A percentile compares a stretch with the other conserved stretches of the same genome.
phyloP scores from a whole-genome alignment of 2,888 invertebrate genomes.

The Orthosia gothica region DNA sequence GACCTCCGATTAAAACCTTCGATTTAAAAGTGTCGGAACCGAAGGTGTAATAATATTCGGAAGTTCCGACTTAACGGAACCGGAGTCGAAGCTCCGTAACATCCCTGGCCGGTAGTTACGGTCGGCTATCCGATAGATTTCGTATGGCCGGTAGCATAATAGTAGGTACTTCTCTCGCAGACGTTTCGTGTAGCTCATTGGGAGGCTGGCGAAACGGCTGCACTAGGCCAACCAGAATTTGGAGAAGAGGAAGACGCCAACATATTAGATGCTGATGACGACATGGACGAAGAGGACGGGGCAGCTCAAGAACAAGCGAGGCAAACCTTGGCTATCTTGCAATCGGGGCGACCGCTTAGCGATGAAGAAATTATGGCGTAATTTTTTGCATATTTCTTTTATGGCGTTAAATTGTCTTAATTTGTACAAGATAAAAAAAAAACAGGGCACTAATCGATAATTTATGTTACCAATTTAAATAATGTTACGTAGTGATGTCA shows the following conservation, averaged over 20 bases:
- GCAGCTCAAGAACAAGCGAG: constrained; percentile 74
- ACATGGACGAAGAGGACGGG: constrained; percentile 79
- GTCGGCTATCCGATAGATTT: no score
- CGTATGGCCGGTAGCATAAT: background rate
- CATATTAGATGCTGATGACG: constrained; percentile 76
- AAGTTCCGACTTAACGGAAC: no score
- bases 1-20: no score
- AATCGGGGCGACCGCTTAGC: constrained; percentile 77
- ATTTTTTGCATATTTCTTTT: no score
- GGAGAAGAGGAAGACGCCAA: constrained; percentile 78
- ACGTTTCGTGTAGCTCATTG: constrained; percentile 82
- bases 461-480: background rate
- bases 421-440: background rate
- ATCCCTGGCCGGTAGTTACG: no score
- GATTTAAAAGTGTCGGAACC: no score
- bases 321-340: constrained; percentile 78
- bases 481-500: background rate
- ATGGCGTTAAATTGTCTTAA: background rate
- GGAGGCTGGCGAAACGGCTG: constrained; percentile 82
- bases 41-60: no score
- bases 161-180: constrained; percentile 63
- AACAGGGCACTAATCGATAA: background rate
- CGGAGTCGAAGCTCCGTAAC: no score
- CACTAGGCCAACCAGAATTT: constrained; percentile 65
- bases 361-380: constrained; percentile 85